Evolutionary conservation across 2,888 invertebrate genomes (phyloP).

Genomic region (Tenthredo amoena): DNA sequence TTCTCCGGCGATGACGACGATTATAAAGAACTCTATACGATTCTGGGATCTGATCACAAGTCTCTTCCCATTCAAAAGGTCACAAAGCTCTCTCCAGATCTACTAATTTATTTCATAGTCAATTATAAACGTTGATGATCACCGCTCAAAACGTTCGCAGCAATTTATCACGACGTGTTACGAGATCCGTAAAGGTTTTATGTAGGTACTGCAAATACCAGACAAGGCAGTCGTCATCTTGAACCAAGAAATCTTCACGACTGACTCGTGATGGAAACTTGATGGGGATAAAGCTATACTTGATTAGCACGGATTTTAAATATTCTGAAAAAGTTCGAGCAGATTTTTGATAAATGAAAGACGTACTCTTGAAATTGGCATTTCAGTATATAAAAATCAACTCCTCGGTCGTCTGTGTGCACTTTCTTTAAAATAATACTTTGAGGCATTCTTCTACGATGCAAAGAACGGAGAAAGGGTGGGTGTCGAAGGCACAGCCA

Average conservation of each 20-base stretch:
- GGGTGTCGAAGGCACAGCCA: conserved; percentile 41
- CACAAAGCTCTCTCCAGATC: not conserved
- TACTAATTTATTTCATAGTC: conserved; percentile 11
- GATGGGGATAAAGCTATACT: not conserved
- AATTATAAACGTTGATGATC: not conserved
- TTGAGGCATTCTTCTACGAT: not conserved
- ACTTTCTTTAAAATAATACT: not conserved
- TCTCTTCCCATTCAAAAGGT: not conserved
- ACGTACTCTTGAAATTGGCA: not conserved
- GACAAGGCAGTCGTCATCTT: not conserved
- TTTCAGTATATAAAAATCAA: not conserved
- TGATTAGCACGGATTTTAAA: not conserved
- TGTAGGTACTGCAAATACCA: not conserved
- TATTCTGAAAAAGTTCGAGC: not conserved
- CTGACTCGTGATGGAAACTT: not conserved
- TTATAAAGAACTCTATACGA: not conserved
- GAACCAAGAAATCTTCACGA: not conserved
- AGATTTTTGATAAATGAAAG: not conserved
- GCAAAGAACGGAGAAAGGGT: conserved; percentile 19
- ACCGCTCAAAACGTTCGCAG: not conserved
- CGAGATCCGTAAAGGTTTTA: not conserved
- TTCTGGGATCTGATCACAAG: not conserved
- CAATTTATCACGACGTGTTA: not conserved
- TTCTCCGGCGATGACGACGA: not conserved
- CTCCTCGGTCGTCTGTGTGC: not conserved